phyloP scores from a whole-genome alignment of 2,888 invertebrate species.

The Cephalotes varians region DNA sequence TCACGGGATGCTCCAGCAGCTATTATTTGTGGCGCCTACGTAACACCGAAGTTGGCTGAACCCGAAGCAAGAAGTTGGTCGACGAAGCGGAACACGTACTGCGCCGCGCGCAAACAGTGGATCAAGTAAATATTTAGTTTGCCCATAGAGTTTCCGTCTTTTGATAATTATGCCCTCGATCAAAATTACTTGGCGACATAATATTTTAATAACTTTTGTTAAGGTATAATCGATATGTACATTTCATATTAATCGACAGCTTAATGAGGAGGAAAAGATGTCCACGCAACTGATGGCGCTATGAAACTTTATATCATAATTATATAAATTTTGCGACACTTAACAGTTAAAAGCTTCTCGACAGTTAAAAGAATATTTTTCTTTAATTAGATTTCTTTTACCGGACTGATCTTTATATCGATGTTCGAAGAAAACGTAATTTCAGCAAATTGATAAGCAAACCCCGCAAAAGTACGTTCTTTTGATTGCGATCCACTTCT shows the following conservation, averaged over 20 bases:
- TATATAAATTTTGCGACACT: background rate
- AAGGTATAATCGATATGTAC: too few relatives aligned
- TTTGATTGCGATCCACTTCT: constrained; percentile 64
- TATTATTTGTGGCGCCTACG: constrained; percentile 51
- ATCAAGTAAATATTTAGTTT: constrained; percentile 44
- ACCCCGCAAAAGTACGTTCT: constrained; percentile 52
- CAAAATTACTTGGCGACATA: background rate
- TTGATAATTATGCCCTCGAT: constrained; percentile 14
- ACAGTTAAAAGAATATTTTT: background rate
- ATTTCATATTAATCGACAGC: background rate
- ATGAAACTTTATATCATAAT: background rate
- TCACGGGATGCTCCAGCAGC: constrained; percentile 25
- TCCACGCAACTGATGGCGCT: background rate
- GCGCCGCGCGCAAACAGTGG: constrained; percentile 12
- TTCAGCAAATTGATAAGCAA: constrained; percentile 54
- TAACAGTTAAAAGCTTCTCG: background rate
- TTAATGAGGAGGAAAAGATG: background rate
- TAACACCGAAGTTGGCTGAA: constrained; percentile 37
- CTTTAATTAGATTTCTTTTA: constrained; percentile 38
- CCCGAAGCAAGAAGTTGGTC: constrained; percentile 45
- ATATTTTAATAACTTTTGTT: background rate
- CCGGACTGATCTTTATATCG: constrained; percentile 29
- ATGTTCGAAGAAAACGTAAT: constrained; percentile 43
- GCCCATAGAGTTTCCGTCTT: constrained; percentile 3
- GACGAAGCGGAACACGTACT: constrained; percentile 42